A percentile compares a stretch with the other conserved stretches of the same genome.
Evolutionary conservation across 1,140 invertebrate species (phyloP).

Genomic region (Anadara kagoshimensis): DNA sequence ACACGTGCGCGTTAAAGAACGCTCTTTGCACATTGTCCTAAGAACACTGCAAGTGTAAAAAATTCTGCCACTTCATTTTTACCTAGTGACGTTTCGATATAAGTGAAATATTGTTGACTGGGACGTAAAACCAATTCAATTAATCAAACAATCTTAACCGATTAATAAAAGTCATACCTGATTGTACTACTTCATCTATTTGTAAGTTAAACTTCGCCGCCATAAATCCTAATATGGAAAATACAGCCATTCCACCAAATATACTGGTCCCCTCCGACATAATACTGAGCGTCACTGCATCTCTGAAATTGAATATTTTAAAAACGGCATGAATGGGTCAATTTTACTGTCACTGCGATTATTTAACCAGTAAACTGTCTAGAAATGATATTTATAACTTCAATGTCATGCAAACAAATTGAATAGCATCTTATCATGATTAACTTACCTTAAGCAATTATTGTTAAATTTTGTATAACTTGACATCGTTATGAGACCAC

Average conservation of each 20-base stretch:
- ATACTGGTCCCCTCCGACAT: conserved; percentile 97
- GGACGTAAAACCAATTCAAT: no score
- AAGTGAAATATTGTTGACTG: no score
- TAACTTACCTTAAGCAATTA: conserved; percentile 81
- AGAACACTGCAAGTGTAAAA: no score
- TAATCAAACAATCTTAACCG: no score
- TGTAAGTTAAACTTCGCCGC: conserved; percentile 74
- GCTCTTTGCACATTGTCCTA: no score
- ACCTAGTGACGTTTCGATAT: no score
- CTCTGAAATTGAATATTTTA: conserved; percentile 77
- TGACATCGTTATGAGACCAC: conserved; percentile 93
- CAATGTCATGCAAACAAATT: no score
- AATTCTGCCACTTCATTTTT: no score
- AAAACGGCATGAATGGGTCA: background rate
- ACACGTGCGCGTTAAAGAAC: no score
- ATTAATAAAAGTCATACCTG: background rate
- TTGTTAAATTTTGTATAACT: conserved; percentile 95
- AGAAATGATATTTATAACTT: no score
- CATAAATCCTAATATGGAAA: conserved; percentile 98
- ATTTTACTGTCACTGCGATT: background rate
- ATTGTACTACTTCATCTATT: background rate
- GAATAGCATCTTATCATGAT: no score
- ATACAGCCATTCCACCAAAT: conserved; percentile 98
- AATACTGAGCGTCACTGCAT: conserved; percentile 94
- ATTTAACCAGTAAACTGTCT: no score